phyloP scores from a whole-genome alignment of 1,140 invertebrate species.

The Stenopsyche tienmushanensis region DNA sequence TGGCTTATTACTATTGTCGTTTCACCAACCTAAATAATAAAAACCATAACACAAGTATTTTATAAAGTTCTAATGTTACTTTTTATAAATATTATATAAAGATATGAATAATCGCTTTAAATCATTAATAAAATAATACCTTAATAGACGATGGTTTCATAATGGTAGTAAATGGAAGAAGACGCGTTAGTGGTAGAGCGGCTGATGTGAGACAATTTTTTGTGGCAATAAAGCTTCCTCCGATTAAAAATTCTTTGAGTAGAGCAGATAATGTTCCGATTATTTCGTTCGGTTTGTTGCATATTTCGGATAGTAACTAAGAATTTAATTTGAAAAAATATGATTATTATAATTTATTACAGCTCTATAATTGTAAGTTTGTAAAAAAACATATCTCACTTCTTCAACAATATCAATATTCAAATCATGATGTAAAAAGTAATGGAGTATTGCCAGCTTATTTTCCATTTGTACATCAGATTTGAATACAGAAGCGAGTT shows the following conservation, averaged over 20 bases:
- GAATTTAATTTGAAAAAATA: conserved; percentile 1
- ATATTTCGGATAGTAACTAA: conserved; percentile 44
- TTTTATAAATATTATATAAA: no score
- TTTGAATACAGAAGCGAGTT: conserved; percentile 68
- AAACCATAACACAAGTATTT: neutral
- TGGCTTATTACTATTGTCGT: conserved; percentile 58
- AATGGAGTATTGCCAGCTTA: conserved; percentile 74
- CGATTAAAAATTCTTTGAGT: conserved; percentile 77
- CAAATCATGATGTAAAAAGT: conserved; percentile 71
- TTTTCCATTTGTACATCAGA: conserved; percentile 65
- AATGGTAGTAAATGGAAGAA: conserved; percentile 71
- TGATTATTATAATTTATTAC: conserved; percentile 3
- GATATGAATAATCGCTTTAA: neutral
- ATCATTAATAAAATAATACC: conserved; percentile 40
- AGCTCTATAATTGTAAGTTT: conserved; percentile 1
- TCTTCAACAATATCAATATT: conserved; percentile 71
- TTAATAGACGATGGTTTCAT: conserved; percentile 49
- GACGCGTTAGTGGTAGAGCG: conserved; percentile 62
- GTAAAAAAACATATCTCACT: conserved; percentile 47
- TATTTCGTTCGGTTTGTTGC: conserved; percentile 46
- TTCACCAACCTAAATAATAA: conserved; percentile 46
- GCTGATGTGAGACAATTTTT: conserved; percentile 70
- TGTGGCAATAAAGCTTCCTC: conserved; percentile 68
- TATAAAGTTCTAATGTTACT: neutral
- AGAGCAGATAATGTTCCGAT: conserved; percentile 57